Percentiles rank a stretch among this genome's conserved stretches.
phyloP scores from a whole-genome alignment of 2,113 vertebrate species.

The Anoplopoma fimbria region DNA sequence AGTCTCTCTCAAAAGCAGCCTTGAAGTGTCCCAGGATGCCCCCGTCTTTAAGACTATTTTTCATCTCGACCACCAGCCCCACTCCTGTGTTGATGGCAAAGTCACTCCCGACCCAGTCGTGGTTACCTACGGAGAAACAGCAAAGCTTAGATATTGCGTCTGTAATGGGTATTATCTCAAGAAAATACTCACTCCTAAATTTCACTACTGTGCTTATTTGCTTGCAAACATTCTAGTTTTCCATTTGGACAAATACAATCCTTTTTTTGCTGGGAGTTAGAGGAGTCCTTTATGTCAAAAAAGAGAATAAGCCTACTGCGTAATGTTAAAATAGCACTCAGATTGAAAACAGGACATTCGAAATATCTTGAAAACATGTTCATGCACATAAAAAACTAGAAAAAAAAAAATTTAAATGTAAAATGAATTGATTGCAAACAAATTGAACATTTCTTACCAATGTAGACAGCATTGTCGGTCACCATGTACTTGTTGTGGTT shows the following conservation, averaged over 20 bases:
- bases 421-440: background rate
- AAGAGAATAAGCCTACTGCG: background rate
- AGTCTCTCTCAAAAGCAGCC: constrained; percentile 92
- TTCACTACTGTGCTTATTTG: background rate
- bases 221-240: background rate
- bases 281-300: background rate
- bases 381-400: background rate
- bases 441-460: constrained; percentile 58
- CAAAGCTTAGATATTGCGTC: background rate
- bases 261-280: background rate
- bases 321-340: background rate
- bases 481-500: constrained; percentile 82
- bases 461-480: constrained; percentile 75
- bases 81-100: constrained; percentile 90
- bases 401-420: background rate
- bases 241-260: background rate
- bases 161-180: background rate
- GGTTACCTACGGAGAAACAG: constrained; percentile 85
- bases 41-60: constrained; percentile 47
- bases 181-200: background rate
- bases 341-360: background rate
- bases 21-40: constrained; percentile 87
- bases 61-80: constrained; percentile 89
- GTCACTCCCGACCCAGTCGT: constrained; percentile 92
- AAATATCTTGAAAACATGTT: background rate